Conservation (phyloP, 2,888 invertebrate genomes). For the Enoplolaimus lenunculus region DNA sequence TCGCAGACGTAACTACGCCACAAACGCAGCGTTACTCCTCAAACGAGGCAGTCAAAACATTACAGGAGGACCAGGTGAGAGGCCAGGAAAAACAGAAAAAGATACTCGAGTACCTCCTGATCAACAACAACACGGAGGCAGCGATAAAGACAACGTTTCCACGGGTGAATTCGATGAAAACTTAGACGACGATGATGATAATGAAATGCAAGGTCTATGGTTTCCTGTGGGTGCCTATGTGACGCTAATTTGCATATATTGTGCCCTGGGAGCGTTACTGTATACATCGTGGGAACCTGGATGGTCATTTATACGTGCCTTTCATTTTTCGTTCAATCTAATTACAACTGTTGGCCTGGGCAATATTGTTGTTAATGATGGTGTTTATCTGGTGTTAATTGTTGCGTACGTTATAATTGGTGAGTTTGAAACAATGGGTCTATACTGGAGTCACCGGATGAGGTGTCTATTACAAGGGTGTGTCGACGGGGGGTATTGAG, state of each 20-base stretch:
- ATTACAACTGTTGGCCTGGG: slow-evolving; percentile 41
- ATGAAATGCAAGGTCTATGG: slow-evolving; percentile 7
- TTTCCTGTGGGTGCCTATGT: slow-evolving; percentile 34
- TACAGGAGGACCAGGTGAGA: background rate
- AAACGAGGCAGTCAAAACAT: background rate
- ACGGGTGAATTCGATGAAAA: too few relatives aligned
- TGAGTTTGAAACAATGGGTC: too few relatives aligned
- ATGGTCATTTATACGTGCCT: slow-evolving; percentile 40
- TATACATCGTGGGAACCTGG: slow-evolving; percentile 38
- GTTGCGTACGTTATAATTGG: slow-evolving; percentile 41
- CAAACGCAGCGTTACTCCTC: background rate
- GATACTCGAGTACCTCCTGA: background rate
- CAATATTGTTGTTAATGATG: slow-evolving; percentile 38
- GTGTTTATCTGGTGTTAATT: slow-evolving; percentile 37
- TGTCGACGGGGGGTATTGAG: too few relatives aligned
- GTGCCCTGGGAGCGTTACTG: slow-evolving; percentile 39
- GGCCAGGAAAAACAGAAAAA: background rate
- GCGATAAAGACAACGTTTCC: too few relatives aligned
- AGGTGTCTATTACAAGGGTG: too few relatives aligned
- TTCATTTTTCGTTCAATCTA: slow-evolving; percentile 40
- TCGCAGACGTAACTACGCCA: too few relatives aligned
- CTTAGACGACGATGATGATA: background rate
- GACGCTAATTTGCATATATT: slow-evolving; percentile 38
- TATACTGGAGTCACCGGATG: too few relatives aligned
- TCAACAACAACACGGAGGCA: too few relatives aligned